Evolutionary conservation across 1,140 invertebrate species (phyloP).

Genomic region (Drosophila athabasca): DNA sequence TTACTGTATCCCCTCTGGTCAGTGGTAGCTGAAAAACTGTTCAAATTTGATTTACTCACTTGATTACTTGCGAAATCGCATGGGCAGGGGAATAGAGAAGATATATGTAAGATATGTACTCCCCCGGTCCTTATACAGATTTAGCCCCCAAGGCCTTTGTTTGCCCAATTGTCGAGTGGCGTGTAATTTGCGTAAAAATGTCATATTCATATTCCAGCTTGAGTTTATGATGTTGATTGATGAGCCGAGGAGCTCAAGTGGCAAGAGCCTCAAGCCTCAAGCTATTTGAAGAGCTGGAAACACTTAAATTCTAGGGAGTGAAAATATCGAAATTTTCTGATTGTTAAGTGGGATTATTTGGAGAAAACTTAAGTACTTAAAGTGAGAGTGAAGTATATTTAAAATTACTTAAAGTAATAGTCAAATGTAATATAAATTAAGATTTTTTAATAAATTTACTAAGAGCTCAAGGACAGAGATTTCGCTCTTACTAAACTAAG

Average conservation of each 20-base stretch:
- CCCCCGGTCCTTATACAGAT: neutral
- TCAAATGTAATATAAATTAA: too few relatives aligned
- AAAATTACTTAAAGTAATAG: too few relatives aligned
- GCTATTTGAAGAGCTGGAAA: slow-evolving; percentile 6
- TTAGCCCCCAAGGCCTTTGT: slow-evolving; percentile 35
- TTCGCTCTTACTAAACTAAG: too few relatives aligned
- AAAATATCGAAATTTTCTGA: too few relatives aligned
- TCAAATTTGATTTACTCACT: slow-evolving; percentile 82
- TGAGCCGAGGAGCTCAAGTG: slow-evolving; percentile 46
- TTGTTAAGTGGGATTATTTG: neutral
- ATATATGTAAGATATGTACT: too few relatives aligned
- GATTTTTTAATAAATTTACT: too few relatives aligned
- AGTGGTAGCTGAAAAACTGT: slow-evolving; percentile 64
- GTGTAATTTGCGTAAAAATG: slow-evolving; percentile 81
- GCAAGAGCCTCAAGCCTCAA: too few relatives aligned
- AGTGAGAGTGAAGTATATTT: too few relatives aligned
- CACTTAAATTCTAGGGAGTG: slow-evolving; percentile 9
- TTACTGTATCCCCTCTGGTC: slow-evolving; percentile 27
- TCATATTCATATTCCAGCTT: slow-evolving; percentile 75
- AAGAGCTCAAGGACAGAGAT: too few relatives aligned
- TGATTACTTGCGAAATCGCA: slow-evolving; percentile 55
- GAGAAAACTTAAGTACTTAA: neutral
- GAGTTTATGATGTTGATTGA: slow-evolving; percentile 68
- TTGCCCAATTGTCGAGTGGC: slow-evolving; percentile 68
- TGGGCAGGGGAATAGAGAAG: neutral